Percentiles rank a stretch among this genome's conserved stretches.
These are phyloP conservation scores for Phyllotreta striolata DNA, from an alignment of 2,888 invertebrate genomes.

Conservation along the genomic window DNA sequence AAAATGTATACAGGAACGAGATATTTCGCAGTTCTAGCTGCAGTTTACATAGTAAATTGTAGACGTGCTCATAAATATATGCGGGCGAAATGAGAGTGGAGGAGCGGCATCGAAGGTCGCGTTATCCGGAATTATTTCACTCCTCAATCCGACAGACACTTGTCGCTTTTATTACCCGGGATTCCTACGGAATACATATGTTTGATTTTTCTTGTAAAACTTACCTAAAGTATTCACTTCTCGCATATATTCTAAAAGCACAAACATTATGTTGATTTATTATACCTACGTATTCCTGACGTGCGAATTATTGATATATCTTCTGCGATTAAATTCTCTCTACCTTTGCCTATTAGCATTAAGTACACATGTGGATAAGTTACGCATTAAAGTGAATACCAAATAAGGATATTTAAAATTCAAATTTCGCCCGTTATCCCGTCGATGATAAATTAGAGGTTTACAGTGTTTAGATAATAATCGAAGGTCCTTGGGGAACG, in stretches of 20 bases:
- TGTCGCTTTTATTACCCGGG: conserved; percentile 23
- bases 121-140: conserved; percentile 29
- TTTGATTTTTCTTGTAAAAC: too few relatives aligned
- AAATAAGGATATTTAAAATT: conserved; percentile 6
- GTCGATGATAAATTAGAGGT: conserved; percentile 12
- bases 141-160: conserved; percentile 23
- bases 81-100: conserved; percentile 30
- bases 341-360: too few relatives aligned
- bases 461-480: conserved; percentile 13
- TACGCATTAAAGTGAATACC: conserved; percentile 3
- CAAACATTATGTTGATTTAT: too few relatives aligned
- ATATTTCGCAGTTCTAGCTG: conserved; percentile 40
- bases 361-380: too few relatives aligned
- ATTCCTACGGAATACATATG: background rate
- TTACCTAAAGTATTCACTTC: too few relatives aligned
- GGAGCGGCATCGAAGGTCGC: conserved; percentile 27
- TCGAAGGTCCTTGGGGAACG: conserved; percentile 12
- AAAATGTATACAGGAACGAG: conserved; percentile 50
- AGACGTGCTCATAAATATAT: conserved; percentile 35
- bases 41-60: conserved; percentile 36
- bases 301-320: too few relatives aligned
- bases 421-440: conserved; percentile 11
- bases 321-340: too few relatives aligned
- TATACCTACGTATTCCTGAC: too few relatives aligned
- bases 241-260: too few relatives aligned